Base-by-base conservation (phyloP, 2,888 invertebrate species). In the Pseudeuparius sepicola region DNA sequence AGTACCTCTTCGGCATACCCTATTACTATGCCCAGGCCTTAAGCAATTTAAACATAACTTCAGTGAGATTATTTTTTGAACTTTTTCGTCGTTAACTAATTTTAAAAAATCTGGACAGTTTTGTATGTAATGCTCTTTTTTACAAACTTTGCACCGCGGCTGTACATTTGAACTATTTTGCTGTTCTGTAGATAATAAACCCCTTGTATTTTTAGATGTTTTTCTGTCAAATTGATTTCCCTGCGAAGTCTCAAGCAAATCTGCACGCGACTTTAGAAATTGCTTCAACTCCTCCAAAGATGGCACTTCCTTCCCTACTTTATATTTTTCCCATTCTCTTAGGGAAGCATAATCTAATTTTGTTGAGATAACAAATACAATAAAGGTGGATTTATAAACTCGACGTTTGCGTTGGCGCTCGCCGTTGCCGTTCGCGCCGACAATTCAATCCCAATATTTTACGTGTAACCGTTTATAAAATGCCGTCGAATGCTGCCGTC, bases 251-350 rank as follows among this genome's bases (percentile, higher is more conserved):
- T 24, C 11, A 7, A 31, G 12, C 10, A 31, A 14, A 14, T 31
- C 31, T 9, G 24, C 31, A 10, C 31, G n/a, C 5, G 9, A 7
- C 10, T 25, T 31, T 31, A 31, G 14, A 31, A 27, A 31, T 31
- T 24, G 11, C 12, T 14, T 31, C 9, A 31, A 31, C n/a, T 31
- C 24, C 9, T 31, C 24, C 7, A 31, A 14, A 25, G 25, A 25
- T 10, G 31, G 31, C 9, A 20, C 11, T 5, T 7, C 11, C 5
- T 31, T 31, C n/a, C 13, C 10, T 6, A 7, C 4, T 25, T 31
- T 31, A 31, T 25, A 9, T 7, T 7, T 24, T 12, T 25, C 31
- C 31, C 31, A 31, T 9, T 12, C 24, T 11, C 31, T 20, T n/a
- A 5, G 7, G 4, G 31, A 25, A 5, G n/a, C 24, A 10, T n/a